A percentile compares a stretch with the other conserved stretches of the same genome.
Evolutionary conservation across 2,113 vertebrate species (phyloP).

Genomic region (Xyrauchen texanus): DNA sequence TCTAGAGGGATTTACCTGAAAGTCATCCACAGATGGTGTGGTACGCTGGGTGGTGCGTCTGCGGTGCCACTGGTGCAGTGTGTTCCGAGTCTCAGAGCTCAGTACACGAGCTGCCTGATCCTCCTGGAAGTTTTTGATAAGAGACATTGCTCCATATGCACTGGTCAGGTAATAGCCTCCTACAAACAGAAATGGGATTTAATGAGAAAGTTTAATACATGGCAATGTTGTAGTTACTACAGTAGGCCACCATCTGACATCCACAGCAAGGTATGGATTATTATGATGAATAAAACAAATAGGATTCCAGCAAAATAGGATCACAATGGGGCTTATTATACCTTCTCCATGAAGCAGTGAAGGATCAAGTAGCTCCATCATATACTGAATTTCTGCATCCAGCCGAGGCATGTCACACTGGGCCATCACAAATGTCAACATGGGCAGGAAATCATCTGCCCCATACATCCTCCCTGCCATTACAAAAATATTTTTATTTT

Average conservation of each 20-base stretch:
- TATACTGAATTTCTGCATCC: slow-evolving; percentile 93
- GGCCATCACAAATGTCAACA: slow-evolving; percentile 92
- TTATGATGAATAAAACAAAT: too few species aligned
- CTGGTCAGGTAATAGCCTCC: slow-evolving; percentile 97
- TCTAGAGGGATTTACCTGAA: slow-evolving; percentile 83
- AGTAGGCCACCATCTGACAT: slow-evolving; percentile 60
- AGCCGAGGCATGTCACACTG: slow-evolving; percentile 94
- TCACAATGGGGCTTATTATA: slow-evolving; percentile 52
- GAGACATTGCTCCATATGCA: slow-evolving; percentile 89
- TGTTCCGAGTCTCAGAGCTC: slow-evolving; percentile 90
- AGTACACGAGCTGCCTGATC: slow-evolving; percentile 90
- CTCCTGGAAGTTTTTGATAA: slow-evolving; percentile 97
- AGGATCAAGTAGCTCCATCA: slow-evolving; percentile 96
- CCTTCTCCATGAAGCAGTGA: slow-evolving; percentile 93
- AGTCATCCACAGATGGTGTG: slow-evolving; percentile 89
- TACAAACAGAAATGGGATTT: slow-evolving; percentile 67
- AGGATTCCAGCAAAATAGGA: too few species aligned
- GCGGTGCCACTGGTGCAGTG: slow-evolving; percentile 92
- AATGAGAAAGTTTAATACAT: slow-evolving; percentile 8
- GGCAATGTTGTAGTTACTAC: too few species aligned
- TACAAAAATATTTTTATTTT: background rate
- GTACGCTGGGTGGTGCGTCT: slow-evolving; percentile 87
- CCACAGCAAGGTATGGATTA: too few species aligned
- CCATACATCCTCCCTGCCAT: slow-evolving; percentile 90
- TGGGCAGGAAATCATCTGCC: slow-evolving; percentile 94